Conservation (phyloP, 1,140 invertebrate genomes). For the Pantala flavescens region DNA sequence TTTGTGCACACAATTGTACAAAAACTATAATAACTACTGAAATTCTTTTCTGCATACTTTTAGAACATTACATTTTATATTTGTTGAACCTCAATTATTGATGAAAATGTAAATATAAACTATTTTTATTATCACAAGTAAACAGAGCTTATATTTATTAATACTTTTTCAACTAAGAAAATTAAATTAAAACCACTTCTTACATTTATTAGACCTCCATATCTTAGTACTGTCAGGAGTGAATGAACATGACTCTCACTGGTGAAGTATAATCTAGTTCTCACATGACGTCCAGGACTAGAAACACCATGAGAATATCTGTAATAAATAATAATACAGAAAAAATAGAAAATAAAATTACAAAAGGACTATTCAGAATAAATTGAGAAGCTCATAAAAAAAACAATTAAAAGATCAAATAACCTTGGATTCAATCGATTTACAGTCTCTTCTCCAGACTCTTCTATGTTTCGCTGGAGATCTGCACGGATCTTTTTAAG, state of each 20-base stretch:
- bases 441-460: conserved; percentile 76
- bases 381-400: background rate
- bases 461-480: conserved; percentile 85
- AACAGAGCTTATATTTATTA: background rate
- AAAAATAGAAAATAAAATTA: background rate
- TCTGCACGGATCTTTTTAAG: conserved; percentile 94
- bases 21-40: too few relatives aligned
- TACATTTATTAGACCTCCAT: conserved; percentile 84
- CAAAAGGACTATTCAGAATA: background rate
- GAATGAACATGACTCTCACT: conserved; percentile 99
- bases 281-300: conserved; percentile 92
- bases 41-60: too few relatives aligned
- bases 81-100: too few relatives aligned
- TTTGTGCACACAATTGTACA: too few relatives aligned
- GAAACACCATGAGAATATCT: conserved; percentile 96
- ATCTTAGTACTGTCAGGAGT: conserved; percentile 86
- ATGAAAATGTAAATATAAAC: background rate
- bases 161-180: background rate
- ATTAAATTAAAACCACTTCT: conserved; percentile 30
- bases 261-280: conserved; percentile 96
- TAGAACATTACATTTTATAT: too few relatives aligned
- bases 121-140: conserved; percentile 11
- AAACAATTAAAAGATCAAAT: conserved; percentile 14
- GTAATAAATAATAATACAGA: conserved; percentile 22
- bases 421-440: conserved; percentile 91